Base-by-base conservation (phyloP, 2,113 vertebrate species). In the Callipepla squamata region DNA sequence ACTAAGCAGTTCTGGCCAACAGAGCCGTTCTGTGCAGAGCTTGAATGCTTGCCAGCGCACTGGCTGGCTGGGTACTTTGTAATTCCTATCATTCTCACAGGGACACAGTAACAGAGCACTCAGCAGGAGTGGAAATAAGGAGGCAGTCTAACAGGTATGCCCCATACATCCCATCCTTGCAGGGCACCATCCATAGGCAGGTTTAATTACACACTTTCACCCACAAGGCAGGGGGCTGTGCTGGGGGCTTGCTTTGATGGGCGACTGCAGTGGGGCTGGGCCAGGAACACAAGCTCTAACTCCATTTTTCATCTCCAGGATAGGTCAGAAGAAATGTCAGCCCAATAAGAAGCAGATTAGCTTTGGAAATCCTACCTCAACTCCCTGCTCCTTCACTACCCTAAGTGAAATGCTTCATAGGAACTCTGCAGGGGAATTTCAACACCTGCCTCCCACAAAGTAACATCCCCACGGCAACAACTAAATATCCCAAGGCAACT, bases 101-200 rank as follows among this genome's bases (percentile, higher is more conserved):
- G 28, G 30, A 87, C 12, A 11, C 16, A 89, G 55, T 40, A 66
- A 4, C 9, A 38, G 74, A 63, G 28, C 1, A 3, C 30, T 20
- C 72, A 80, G 58, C 21, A 74, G 80, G 32, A 32, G 16, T 14
- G 30, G 75, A 87, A 87, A 80, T 59, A 58, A 83, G 61, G 61
- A 62, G 23, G 23, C 82, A 77, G 23, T 3, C 1, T 8, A 36
- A 34, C 32, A 25, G 4, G 25, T 36, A 11, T 2, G 5, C 26
- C 30, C n/a, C 45, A 28, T 44, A 51, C 7, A 45, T 28, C 28
- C 50, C 47, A 45, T 1, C 3, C 23, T 61, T 3, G 0, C 21
- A 85, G 48, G 69, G 40, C 59, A 77, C 1, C 0, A 13, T 42
- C 20, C 0, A 0, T 34, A 34, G 74, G 70, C 45, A 87, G 70